Conservation (phyloP, 2,797 vertebrate species). For the Momotus momota region DNA sequence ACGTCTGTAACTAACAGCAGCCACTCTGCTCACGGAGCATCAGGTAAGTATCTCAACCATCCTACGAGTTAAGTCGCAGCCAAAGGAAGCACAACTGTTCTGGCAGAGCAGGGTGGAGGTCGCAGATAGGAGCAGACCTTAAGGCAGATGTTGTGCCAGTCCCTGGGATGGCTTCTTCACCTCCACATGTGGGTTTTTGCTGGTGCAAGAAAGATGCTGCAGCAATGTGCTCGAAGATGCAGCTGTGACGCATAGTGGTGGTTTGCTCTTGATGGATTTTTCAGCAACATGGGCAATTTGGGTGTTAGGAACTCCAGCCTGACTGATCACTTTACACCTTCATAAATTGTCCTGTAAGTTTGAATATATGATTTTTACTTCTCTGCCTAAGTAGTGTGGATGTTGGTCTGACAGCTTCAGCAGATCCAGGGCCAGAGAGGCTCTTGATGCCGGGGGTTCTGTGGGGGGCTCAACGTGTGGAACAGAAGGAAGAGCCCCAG, state of each 20-base stretch:
- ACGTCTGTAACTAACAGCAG: not conserved
- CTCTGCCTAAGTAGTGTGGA: not conserved
- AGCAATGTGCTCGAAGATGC: accelerated
- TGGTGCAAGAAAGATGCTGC: accelerated
- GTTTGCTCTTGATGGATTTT: too few relatives aligned
- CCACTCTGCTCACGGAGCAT: accelerated
- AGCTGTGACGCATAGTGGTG: accelerated
- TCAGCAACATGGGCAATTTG: not conserved
- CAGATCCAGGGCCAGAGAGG: not conserved
- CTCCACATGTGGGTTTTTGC: accelerated
- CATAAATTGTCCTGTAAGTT: accelerated
- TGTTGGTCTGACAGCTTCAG: not conserved
- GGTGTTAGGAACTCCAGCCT: not conserved
- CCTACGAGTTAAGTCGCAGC: too few relatives aligned
- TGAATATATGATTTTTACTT: not conserved
- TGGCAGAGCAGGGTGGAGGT: not conserved
- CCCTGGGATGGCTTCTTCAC: not conserved
- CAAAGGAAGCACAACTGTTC: accelerated
- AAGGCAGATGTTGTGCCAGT: not conserved
- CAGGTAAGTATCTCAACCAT: not conserved
- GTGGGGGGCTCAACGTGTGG: accelerated
- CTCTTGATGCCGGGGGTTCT: too few relatives aligned
- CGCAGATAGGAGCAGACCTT: not conserved
- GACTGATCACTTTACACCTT: accelerated
- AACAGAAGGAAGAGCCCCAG: not conserved